These are phyloP conservation scores for Tenthredo distinguenda DNA, from an alignment of 2,888 invertebrate species.

Conservation along the genomic window DNA sequence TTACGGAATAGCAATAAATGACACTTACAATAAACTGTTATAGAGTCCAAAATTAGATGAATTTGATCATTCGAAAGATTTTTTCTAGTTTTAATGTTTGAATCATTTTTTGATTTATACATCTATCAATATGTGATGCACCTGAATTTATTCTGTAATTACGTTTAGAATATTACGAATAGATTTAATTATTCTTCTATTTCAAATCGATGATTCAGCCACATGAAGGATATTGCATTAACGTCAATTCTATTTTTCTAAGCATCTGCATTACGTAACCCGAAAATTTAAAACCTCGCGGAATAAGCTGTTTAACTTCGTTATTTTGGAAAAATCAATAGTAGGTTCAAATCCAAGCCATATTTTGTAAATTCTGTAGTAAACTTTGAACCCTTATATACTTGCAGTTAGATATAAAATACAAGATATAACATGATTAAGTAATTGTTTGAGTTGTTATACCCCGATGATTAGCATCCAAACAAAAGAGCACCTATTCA, in stretches of 20 bases:
- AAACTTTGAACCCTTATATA: constrained; percentile 10
- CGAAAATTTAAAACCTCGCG: background rate
- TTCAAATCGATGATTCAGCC: background rate
- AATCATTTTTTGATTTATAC: background rate
- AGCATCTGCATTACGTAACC: background rate
- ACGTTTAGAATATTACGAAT: background rate
- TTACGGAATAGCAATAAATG: background rate
- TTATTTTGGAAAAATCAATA: background rate
- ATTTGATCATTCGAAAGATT: background rate
- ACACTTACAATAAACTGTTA: background rate
- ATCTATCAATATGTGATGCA: background rate
- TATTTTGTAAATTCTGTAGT: background rate
- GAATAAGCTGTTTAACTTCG: constrained; percentile 7
- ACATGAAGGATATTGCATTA: background rate
- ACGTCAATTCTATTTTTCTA: background rate
- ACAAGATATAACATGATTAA: background rate
- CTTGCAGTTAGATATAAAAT: background rate
- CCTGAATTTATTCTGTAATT: background rate
- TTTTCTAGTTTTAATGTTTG: background rate
- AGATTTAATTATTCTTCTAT: background rate
- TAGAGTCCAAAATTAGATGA: background rate
- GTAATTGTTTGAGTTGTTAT: background rate
- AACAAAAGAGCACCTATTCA: constrained; percentile 20
- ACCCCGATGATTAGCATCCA: constrained; percentile 5
- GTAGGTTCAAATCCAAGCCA: background rate